phyloP scores from a whole-genome alignment of 2,888 invertebrate genomes.

The Apodemia hepburni region DNA sequence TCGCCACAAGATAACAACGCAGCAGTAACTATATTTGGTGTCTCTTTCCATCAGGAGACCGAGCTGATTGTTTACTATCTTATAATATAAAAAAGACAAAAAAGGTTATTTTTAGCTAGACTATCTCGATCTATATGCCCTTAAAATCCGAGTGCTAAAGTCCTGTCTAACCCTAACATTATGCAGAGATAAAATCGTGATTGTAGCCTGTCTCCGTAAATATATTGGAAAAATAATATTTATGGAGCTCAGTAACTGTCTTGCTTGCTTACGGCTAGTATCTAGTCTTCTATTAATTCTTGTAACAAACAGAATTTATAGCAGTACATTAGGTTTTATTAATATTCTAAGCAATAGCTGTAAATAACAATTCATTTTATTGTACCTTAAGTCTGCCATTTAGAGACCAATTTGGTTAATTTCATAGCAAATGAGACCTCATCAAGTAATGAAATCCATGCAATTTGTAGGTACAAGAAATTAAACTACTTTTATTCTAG shows the following conservation, averaged over 20 bases:
- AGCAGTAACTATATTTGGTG: no score
- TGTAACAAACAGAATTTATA: neutral
- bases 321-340: neutral
- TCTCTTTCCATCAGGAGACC: no score
- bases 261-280: neutral
- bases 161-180: slow-evolving; percentile 3
- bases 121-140: no score
- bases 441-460: no score
- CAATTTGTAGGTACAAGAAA: no score
- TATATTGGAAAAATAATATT: slow-evolving; percentile 12
- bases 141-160: neutral
- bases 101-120: no score
- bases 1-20: no score
- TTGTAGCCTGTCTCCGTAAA: slow-evolving; percentile 5
- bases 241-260: neutral
- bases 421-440: no score
- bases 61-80: no score
- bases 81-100: no score
- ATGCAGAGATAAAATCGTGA: slow-evolving; percentile 3
- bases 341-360: neutral
- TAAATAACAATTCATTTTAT: neutral
- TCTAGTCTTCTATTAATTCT: neutral
- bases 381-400: neutral
- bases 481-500: no score
- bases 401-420: neutral